Evolutionary conservation across 2,888 invertebrate genomes (phyloP).

Genomic region (Pristionchus fissidentatus): DNA sequence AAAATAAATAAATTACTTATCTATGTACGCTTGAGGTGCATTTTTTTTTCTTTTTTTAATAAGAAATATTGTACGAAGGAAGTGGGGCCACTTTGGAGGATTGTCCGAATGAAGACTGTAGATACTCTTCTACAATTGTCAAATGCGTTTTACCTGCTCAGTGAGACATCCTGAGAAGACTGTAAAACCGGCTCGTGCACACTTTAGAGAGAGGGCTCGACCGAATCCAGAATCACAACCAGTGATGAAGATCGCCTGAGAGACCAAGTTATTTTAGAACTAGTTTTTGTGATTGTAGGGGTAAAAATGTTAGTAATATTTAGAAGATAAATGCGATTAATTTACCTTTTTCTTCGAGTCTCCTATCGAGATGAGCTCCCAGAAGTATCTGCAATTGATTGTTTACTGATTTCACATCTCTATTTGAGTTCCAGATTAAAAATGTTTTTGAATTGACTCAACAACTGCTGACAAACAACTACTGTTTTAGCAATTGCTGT

Average conservation of each 20-base stretch:
- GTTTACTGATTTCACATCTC: no score
- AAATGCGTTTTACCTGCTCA: slow-evolving; percentile 56
- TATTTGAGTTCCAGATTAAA: not conserved
- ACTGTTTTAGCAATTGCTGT: no score
- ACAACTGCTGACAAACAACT: not conserved
- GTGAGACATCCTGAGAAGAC: slow-evolving; percentile 86
- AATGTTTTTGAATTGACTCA: not conserved
- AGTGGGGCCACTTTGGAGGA: no score
- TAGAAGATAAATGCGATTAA: no score
- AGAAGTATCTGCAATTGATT: slow-evolving; percentile 21
- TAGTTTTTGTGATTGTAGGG: no score
- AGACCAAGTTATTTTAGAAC: no score
- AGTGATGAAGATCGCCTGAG: slow-evolving; percentile 68
- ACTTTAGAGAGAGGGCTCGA: slow-evolving; percentile 72
- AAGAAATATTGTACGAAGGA: no score
- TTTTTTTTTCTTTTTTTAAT: no score
- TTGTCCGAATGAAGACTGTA: no score
- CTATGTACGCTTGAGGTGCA: no score
- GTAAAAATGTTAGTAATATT: no score
- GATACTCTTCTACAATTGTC: not conserved
- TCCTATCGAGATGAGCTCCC: slow-evolving; percentile 31
- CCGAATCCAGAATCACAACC: slow-evolving; percentile 76
- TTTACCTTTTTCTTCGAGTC: slow-evolving; percentile 11
- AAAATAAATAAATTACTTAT: no score
- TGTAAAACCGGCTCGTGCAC: slow-evolving; percentile 82